These are phyloP conservation scores for Microplitis demolitor DNA, from an alignment of 1,140 invertebrate species.

Conservation along the genomic window DNA sequence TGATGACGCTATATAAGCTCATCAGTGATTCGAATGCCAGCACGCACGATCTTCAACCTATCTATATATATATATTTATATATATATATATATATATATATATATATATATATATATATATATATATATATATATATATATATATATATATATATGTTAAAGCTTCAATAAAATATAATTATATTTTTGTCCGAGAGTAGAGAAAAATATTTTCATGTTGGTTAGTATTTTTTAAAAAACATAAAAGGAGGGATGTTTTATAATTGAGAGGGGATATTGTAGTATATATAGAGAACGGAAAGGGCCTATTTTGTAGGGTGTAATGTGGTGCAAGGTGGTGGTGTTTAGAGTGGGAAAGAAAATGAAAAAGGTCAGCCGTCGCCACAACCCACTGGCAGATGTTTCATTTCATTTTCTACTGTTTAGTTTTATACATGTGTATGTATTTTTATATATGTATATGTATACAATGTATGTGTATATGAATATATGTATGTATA, in stretches of 20 bases:
- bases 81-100: background rate
- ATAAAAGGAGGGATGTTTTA: background rate
- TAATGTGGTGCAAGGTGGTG: constrained; percentile 45
- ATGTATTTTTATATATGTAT: no score
- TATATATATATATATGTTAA: background rate
- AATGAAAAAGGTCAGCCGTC: constrained; percentile 18
- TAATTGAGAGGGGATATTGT: no score
- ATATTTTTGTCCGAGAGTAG: background rate
- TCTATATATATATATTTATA: background rate
- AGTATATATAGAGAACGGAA: background rate
- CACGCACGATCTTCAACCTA: constrained; percentile 29
- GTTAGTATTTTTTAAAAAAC: no score
- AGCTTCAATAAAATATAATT: no score
- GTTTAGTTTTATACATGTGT: no score
- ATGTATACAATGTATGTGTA: no score
- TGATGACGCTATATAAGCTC: background rate
- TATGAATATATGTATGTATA: no score
- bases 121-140: background rate
- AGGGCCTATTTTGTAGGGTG: constrained; percentile 16
- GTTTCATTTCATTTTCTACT: constrained; percentile 45
- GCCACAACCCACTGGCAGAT: constrained; percentile 55
- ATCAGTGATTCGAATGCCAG: constrained; percentile 42
- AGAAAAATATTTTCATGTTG: background rate
- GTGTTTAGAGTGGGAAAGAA: constrained; percentile 27
- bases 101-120: background rate